Base-by-base conservation (phyloP, 2,113 vertebrate genomes). In the Paramisgurnus dabryanus region DNA sequence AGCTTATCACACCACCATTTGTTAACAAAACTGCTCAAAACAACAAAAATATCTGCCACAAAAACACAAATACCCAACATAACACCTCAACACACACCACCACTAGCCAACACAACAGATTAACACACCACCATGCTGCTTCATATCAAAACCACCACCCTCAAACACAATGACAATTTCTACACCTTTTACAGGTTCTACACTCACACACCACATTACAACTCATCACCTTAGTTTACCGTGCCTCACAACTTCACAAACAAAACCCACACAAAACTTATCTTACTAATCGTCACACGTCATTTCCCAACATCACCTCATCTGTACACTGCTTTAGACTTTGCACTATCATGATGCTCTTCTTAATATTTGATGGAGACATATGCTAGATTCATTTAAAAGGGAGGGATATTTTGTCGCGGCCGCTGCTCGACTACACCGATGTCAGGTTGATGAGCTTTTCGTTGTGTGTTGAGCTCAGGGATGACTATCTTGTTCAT, bases 401-500 rank as follows among this genome's bases (percentile, higher is more conserved):
- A 58, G 22, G 34, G 17, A 80, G 67, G 57, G 55, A 76, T 76
- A 70, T 75, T 79, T 81, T 12, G 64, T 78, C 58, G 66, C 79
- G 70, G 70, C 49, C 18, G 18, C 45, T 74, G 53, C 49, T 67
- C 47, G 12, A 15, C 70, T 61, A 50, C 63, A 63, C 63, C 47
- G 65, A 76, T 64, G 57, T 53, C 43, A 65, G 60, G 70, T 67
- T 71, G 81, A 65, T 78, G 74, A 75, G 74, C 49, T 60, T 60
- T 67, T 15, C 8, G 12, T 27, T 27, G 71, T 75, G 77, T 67
- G 57, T 83, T 75, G 75, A 75, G 76, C 66, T 70, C 58, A 50
- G 34, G 27, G 71, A 83, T 74, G 78, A 70, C 72, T 67, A 40
- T 64, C 63, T 78, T 34, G 49, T 55, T 76, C 27, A 64, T 75